phyloP scores from a whole-genome alignment of 1,140 invertebrate species.

The Carcinoscorpius rotundicauda region DNA sequence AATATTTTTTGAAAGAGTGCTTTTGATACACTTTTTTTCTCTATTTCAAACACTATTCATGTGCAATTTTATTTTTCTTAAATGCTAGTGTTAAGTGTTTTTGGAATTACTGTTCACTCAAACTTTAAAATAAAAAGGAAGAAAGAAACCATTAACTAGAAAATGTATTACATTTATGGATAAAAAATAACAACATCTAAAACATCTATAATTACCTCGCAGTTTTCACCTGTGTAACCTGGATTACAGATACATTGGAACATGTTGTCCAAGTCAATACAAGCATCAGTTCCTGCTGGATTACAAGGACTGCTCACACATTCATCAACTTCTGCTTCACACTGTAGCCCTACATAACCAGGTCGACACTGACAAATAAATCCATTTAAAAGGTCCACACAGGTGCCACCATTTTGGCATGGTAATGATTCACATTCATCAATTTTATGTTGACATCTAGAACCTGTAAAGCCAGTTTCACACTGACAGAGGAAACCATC shows the following conservation, averaged over 20 bases:
- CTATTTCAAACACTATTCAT: no score
- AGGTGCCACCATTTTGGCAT: constrained; percentile 38
- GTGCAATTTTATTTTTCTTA: no score
- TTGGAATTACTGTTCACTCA: no score
- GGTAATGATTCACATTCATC: constrained; percentile 40
- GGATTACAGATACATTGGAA: constrained; percentile 79
- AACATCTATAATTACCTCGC: constrained; percentile 44
- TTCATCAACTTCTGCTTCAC: constrained; percentile 83
- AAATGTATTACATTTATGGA: no score
- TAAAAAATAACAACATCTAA: no score
- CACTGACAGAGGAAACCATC: constrained; percentile 77
- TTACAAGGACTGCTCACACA: constrained; percentile 83
- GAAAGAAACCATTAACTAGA: no score
- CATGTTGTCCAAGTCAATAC: constrained; percentile 71
- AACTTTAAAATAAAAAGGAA: no score
- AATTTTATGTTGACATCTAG: constrained; percentile 71
- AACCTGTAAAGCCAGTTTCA: constrained; percentile 76
- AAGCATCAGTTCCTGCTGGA: constrained; percentile 70
- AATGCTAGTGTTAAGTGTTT: no score
- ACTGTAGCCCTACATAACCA: constrained; percentile 52
- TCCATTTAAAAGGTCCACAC: constrained; percentile 28
- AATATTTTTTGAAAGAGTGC: no score
- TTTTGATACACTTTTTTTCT: no score
- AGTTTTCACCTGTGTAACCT: constrained; percentile 72
- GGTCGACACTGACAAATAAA: constrained; percentile 39